Evolutionary conservation across 1,140 invertebrate species (phyloP), one percentile per base, ranked within the genome.

Genomic region (silkworm (Bombyx mori)): DNA sequence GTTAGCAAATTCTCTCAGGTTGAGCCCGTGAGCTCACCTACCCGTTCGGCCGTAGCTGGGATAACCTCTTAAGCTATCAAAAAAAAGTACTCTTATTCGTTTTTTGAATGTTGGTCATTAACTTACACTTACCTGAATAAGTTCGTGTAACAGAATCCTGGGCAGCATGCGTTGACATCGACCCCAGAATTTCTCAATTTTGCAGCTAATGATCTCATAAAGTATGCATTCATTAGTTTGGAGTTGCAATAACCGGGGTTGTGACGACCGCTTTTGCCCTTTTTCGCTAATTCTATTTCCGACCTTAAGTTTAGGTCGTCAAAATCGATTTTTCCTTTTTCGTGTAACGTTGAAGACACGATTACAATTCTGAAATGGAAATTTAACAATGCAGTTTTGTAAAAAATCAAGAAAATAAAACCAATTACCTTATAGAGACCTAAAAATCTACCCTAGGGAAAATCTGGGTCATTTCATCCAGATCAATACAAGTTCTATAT

Each of bases 61-160:
- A 35, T 35, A 35, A 5, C 26, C 1, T 35, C 2, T 3, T 35
- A 35, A 2, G 26, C 26, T 35, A 35, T 5, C 4, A 35, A 5
- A 35, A 35, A 35, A 35, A 35, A 35, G 4, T 35, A 35, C 26
- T 35, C 2, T 3, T 3, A 35, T 35, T 35, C 4, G 2, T 35
- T 35, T 35, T 35, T 5, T 35, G 26, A 35, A 5, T 35, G 26
- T 35, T 35, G 2, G 26, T 55, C 50, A 42, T 49, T 42, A 48
- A 52, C 47, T 47, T 54, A 10, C 42, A 63, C 58, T 61, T 66
- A 88, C 85, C 86, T 86, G 64, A 88, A 89, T 42, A 89, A 57
- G 62, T 92, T 91, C 1, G 96, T 96, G 57, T 94, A 94, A 22
- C 94, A 94, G 76, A 96, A 95, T 42, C 96, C 96, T 22, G 96